phyloP scores from a whole-genome alignment of 2,113 vertebrate genomes.

The Podarcis cretensis region DNA sequence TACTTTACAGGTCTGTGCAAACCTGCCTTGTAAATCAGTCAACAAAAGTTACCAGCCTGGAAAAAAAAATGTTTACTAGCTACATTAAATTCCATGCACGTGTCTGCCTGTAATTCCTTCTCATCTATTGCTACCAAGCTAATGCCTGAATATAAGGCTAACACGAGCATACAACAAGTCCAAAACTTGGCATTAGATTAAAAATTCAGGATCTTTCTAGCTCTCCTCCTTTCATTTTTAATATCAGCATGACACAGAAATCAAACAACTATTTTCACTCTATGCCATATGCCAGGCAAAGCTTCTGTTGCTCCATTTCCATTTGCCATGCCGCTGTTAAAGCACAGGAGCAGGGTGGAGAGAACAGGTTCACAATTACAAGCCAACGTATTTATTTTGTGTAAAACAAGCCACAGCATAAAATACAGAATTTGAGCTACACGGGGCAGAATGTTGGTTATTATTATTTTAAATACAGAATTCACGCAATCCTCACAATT shows the following conservation, averaged over 20 bases:
- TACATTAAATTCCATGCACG: neutral
- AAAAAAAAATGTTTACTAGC: neutral
- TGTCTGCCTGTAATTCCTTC: neutral
- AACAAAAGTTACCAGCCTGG: neutral
- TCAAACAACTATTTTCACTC: neutral
- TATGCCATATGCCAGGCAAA: neutral
- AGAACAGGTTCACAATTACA: neutral
- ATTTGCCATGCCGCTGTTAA: neutral
- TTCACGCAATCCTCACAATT: neutral
- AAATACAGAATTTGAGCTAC: neutral
- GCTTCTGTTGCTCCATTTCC: neutral
- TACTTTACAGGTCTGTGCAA: neutral
- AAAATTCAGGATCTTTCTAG: neutral
- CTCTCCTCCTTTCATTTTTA: neutral
- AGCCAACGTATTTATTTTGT: neutral
- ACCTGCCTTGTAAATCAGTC: neutral
- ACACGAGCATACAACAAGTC: neutral
- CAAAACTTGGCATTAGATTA: neutral
- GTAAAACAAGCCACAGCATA: neutral
- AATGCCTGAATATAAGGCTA: neutral
- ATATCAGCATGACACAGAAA: neutral
- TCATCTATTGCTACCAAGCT: neutral
- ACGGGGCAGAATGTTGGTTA: neutral
- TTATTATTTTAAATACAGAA: neutral
- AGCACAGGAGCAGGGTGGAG: neutral